These are phyloP conservation scores for Ctenomys sociabilis DNA, from an alignment of 2,113 vertebrate species.

Conservation along the genomic window DNA sequence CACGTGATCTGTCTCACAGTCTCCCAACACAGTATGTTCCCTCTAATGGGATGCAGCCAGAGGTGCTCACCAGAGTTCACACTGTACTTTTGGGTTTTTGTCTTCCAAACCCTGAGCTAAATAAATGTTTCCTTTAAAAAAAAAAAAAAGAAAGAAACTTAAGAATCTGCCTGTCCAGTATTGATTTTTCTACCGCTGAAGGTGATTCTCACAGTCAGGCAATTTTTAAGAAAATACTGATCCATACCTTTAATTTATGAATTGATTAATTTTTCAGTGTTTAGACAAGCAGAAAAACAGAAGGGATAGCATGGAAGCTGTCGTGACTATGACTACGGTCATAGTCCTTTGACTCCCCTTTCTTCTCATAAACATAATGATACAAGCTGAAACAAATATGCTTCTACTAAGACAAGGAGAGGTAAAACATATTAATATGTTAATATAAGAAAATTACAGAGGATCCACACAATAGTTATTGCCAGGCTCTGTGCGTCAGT, in stretches of 20 bases:
- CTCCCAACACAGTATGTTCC: no score
- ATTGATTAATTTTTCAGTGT: background rate
- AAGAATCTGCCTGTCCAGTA: background rate
- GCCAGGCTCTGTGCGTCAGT: background rate
- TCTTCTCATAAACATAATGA: background rate
- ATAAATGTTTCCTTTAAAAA: no score
- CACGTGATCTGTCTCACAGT: no score
- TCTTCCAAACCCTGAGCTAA: no score
- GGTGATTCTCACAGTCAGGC: background rate
- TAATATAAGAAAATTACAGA: background rate
- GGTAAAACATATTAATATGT: background rate
- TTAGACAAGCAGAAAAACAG: background rate
- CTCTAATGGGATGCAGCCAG: no score
- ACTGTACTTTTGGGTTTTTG: no score
- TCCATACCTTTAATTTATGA: background rate
- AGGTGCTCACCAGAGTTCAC: no score
- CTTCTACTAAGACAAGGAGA: background rate
- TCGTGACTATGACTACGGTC: no score
- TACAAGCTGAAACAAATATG: background rate
- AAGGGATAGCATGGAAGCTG: background rate
- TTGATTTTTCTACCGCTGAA: background rate
- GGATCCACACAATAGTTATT: background rate
- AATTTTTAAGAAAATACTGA: background rate
- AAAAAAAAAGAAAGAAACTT: background rate
- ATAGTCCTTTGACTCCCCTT: no score